Conservation (phyloP, 2,113 vertebrate genomes). For the Colistium nudipinnis region DNA sequence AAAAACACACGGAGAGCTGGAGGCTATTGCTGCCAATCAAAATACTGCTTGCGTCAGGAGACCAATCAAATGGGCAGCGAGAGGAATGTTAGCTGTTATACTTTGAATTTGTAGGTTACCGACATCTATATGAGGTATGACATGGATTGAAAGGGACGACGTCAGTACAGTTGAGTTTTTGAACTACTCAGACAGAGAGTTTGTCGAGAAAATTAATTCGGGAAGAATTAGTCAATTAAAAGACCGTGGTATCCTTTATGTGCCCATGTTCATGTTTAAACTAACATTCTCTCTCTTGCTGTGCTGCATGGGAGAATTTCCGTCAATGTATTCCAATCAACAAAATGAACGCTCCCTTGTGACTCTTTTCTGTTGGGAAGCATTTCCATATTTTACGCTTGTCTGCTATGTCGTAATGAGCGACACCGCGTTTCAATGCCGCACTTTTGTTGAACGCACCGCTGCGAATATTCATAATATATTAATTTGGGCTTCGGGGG, state of each 20-base stretch:
- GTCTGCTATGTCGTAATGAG: conserved; percentile 32
- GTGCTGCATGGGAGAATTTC: neutral
- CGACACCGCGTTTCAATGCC: neutral
- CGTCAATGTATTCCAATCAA: conserved; percentile 9
- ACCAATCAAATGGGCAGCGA: conserved; percentile 59
- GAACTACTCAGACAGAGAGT: conserved; percentile 5
- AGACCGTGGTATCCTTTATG: no score
- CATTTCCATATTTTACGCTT: conserved; percentile 13
- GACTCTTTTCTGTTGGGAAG: neutral
- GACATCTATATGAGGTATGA: conserved; percentile 22
- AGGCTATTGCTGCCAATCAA: conserved; percentile 16
- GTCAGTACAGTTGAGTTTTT: conserved; percentile 15
- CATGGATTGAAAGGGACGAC: conserved; percentile 7
- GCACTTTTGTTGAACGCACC: neutral
- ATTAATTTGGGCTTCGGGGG: conserved; percentile 15
- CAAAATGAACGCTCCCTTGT: neutral
- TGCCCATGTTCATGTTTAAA: neutral
- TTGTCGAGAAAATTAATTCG: conserved; percentile 4
- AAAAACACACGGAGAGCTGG: conserved; percentile 14
- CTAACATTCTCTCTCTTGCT: neutral
- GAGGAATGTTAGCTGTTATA: conserved; percentile 63
- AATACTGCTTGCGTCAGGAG: conserved; percentile 40
- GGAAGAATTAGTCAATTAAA: no score
- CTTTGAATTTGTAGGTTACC: conserved; percentile 27
- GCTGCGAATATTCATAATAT: conserved; percentile 17